phyloP scores from a whole-genome alignment of 2,888 invertebrate species.

The Patella caerulea region DNA sequence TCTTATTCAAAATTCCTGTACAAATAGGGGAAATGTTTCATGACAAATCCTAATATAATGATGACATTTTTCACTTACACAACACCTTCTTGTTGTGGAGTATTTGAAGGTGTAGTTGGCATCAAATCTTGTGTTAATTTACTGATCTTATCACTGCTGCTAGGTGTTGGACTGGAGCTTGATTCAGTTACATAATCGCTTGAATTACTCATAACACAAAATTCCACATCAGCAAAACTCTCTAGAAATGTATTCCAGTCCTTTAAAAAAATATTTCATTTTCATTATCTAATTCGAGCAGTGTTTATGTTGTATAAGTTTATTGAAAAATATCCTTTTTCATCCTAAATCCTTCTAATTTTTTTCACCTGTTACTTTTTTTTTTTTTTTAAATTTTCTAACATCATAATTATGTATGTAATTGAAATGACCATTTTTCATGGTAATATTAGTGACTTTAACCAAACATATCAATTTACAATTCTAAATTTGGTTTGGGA shows the following conservation, averaged over 20 bases:
- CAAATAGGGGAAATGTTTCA: no score
- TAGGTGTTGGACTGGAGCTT: neutral
- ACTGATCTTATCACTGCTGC: constrained; percentile 11
- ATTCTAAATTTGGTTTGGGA: no score
- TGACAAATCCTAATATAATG: neutral
- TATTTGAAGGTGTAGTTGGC: constrained; percentile 17
- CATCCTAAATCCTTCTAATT: no score
- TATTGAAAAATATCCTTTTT: no score
- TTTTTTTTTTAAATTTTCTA: no score
- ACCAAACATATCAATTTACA: no score
- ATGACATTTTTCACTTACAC: constrained; percentile 34
- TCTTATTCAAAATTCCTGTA: no score
- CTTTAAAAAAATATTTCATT: constrained; percentile 43
- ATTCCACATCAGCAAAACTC: constrained; percentile 64
- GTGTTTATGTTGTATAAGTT: no score
- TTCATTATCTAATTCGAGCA: neutral
- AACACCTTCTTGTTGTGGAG: constrained; percentile 30
- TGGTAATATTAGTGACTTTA: no score
- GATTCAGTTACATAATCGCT: constrained; percentile 13
- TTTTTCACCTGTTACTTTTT: no score
- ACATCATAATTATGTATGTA: no score
- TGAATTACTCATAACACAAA: constrained; percentile 58
- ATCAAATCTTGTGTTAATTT: neutral
- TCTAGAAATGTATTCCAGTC: constrained; percentile 70
- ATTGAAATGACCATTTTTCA: no score